These are phyloP conservation scores for Argyra leucocephala DNA, from an alignment of 2,888 invertebrate species.

Conservation along the genomic window DNA sequence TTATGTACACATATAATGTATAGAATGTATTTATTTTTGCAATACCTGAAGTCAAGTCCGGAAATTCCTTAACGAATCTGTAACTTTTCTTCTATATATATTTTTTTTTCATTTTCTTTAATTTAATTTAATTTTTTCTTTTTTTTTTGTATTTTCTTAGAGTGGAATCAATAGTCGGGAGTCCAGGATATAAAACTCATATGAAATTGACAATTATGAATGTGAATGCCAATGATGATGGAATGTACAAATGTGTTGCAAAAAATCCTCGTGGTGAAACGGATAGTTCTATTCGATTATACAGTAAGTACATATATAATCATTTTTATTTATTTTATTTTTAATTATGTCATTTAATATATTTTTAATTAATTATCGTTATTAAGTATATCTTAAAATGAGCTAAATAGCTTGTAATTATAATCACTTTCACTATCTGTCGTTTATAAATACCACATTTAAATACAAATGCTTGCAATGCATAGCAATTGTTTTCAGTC, in stretches of 20 bases:
- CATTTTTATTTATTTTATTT: neutral
- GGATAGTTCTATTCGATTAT: constrained; percentile 77
- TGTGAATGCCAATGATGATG: constrained; percentile 70
- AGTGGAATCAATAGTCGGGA: constrained; percentile 56
- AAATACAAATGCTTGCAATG: too few species aligned
- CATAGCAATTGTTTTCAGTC: too few species aligned
- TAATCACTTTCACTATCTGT: too few species aligned
- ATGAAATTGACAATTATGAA: constrained; percentile 75
- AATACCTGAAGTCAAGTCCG: neutral
- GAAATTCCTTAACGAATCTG: neutral
- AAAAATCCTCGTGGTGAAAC: constrained; percentile 86
- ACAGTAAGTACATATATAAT: constrained; percentile 58
- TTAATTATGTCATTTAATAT: too few species aligned
- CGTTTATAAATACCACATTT: too few species aligned
- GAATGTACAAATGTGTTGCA: constrained; percentile 72
- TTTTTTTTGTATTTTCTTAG: constrained; percentile 25
- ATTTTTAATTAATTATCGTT: too few species aligned
- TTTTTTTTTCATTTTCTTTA: neutral
- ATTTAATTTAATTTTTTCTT: neutral
- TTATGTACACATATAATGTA: neutral
- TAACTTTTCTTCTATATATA: constrained; percentile 1
- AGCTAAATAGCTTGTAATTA: too few species aligned
- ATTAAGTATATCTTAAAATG: too few species aligned
- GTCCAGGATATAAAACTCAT: constrained; percentile 72
- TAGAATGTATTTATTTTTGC: neutral